These are phyloP conservation scores for Diaphora mendica DNA, from an alignment of 2,888 invertebrate genomes.

Conservation along the genomic window DNA sequence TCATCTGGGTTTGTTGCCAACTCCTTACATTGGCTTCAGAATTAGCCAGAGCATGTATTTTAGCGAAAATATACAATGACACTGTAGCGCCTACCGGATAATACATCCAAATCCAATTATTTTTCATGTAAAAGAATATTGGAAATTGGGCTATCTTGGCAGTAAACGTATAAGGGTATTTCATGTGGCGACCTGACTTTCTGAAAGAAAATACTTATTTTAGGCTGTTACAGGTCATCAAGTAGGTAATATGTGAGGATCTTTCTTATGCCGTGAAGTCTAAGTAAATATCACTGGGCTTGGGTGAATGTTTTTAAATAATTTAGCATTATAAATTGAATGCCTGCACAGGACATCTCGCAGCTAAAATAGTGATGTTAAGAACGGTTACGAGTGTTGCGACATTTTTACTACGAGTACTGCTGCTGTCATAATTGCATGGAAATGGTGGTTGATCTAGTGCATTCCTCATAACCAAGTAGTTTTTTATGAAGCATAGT, in stretches of 20 bases:
- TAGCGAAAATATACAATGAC: slow-evolving; percentile 88
- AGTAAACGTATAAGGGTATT: slow-evolving; percentile 93
- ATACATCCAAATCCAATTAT: slow-evolving; percentile 92
- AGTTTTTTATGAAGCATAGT: background rate
- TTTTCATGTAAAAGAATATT: slow-evolving; percentile 89
- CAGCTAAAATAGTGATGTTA: background rate
- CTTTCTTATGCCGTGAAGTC: background rate
- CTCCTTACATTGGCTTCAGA: slow-evolving; percentile 66
- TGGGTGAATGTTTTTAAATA: background rate
- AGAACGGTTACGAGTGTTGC: background rate
- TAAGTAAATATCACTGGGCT: no score
- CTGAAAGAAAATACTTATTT: slow-evolving; percentile 57
- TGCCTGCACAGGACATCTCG: background rate
- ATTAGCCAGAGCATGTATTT: slow-evolving; percentile 88
- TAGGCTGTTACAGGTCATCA: background rate
- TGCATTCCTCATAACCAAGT: background rate
- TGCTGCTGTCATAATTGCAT: background rate
- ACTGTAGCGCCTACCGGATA: slow-evolving; percentile 85
- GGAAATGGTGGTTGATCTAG: background rate
- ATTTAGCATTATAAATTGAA: background rate
- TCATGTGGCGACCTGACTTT: slow-evolving; percentile 90
- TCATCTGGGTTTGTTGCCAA: slow-evolving; percentile 76
- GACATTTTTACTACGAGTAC: background rate
- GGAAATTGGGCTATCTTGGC: slow-evolving; percentile 95
- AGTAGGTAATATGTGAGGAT: background rate